A percentile compares a stretch with the other conserved stretches of the same genome.
Evolutionary conservation across 2,797 vertebrate species (phyloP).

Genomic region (Gallinago solitaria): DNA sequence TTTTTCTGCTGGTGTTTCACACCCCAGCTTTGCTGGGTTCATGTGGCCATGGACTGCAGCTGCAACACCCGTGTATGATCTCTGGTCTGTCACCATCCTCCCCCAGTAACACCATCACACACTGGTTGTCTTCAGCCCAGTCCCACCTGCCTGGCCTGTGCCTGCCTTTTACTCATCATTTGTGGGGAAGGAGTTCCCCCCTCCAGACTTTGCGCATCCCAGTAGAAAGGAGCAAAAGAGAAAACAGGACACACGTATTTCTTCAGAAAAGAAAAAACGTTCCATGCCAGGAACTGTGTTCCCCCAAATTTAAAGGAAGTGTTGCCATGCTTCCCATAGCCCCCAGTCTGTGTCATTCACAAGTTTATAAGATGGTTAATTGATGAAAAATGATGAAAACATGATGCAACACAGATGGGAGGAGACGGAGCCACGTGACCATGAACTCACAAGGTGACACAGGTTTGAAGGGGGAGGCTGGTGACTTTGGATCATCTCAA

Average conservation of each 20-base stretch:
- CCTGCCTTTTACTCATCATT: no score
- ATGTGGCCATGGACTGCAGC: neutral
- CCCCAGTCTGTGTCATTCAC: neutral
- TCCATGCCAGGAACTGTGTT: neutral
- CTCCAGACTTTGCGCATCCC: neutral
- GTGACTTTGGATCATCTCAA: neutral
- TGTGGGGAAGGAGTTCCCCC: neutral
- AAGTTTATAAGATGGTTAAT: neutral
- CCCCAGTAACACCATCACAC: neutral
- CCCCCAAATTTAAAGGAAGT: neutral
- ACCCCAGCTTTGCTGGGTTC: neutral
- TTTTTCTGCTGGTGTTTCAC: neutral
- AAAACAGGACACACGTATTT: neutral
- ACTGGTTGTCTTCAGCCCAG: neutral
- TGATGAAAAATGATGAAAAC: neutral
- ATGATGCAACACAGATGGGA: neutral
- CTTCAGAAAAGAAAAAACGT: neutral
- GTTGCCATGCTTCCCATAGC: neutral
- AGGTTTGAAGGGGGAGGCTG: neutral
- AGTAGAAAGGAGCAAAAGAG: neutral
- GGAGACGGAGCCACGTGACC: accelerated
- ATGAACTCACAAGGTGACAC: neutral
- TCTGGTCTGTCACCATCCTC: neutral
- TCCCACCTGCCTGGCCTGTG: neutral
- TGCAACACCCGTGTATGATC: neutral